Percentiles rank a stretch among this genome's conserved stretches.
These are phyloP conservation scores for Pammene fasciana DNA, from an alignment of 2,888 invertebrate genomes.

Conservation along the genomic window DNA sequence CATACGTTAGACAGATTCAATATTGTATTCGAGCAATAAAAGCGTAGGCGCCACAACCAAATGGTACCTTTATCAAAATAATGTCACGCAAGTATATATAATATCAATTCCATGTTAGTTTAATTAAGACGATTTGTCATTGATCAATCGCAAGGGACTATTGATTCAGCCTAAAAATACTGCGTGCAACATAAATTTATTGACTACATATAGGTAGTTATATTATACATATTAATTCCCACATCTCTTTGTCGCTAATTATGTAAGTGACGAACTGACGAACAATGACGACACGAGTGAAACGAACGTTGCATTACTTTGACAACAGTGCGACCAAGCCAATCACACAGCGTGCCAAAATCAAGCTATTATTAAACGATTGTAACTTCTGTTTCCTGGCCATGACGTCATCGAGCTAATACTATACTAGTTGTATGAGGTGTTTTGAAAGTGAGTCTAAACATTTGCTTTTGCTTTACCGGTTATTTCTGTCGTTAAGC, in stretches of 20 bases:
- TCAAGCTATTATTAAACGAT: conserved; percentile 21
- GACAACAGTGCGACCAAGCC: conserved; percentile 17
- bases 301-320: conserved; percentile 14
- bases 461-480: conserved; percentile 15
- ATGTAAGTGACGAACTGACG: neutral
- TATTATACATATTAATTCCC: no score
- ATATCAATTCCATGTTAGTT: no score
- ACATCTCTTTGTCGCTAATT: neutral
- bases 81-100: no score
- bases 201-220: no score
- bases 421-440: neutral
- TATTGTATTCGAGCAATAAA: no score
- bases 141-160: no score
- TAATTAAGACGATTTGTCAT: no score
- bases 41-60: no score
- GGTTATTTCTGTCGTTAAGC: neutral
- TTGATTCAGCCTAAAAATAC: no score
- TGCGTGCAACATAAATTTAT: no score
- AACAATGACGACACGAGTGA: conserved; percentile 22
- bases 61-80: no score
- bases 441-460: conserved; percentile 22
- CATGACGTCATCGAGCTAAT: conserved; percentile 14
- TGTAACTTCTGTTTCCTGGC: conserved; percentile 17
- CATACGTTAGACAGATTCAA: no score
- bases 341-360: conserved; percentile 28